These are phyloP conservation scores for Brevimyrus niger DNA, from an alignment of 2,113 vertebrate species.

Conservation along the genomic window DNA sequence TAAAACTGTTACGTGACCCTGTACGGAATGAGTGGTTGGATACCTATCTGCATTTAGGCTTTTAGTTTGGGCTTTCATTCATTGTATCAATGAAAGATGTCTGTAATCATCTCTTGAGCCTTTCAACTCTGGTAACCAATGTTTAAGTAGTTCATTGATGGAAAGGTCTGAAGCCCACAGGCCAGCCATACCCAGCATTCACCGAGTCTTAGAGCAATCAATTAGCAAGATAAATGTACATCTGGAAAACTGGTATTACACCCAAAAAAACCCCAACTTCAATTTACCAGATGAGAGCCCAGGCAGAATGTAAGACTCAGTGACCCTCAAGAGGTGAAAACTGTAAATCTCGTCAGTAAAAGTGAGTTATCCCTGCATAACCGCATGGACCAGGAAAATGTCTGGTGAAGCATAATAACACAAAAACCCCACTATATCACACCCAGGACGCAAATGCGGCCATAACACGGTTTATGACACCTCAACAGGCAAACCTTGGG, in stretches of 20 bases:
- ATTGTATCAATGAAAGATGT: neutral
- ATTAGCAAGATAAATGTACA: neutral
- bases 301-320: neutral
- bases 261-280: neutral
- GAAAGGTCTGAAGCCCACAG: neutral
- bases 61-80: neutral
- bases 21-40: neutral
- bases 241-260: neutral
- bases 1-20: neutral
- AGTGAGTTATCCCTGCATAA: neutral
- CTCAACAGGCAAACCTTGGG: neutral
- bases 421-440: neutral
- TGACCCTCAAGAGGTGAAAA: neutral
- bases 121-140: neutral
- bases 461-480: neutral
- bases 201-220: neutral
- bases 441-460: neutral
- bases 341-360: neutral
- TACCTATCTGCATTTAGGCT: neutral
- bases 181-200: neutral
- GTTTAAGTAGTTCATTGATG: neutral
- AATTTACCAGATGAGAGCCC: neutral
- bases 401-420: neutral
- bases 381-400: neutral
- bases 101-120: neutral